Conservation (phyloP, 2,888 invertebrate genomes). For the Lepetodrilus schrolli region DNA sequence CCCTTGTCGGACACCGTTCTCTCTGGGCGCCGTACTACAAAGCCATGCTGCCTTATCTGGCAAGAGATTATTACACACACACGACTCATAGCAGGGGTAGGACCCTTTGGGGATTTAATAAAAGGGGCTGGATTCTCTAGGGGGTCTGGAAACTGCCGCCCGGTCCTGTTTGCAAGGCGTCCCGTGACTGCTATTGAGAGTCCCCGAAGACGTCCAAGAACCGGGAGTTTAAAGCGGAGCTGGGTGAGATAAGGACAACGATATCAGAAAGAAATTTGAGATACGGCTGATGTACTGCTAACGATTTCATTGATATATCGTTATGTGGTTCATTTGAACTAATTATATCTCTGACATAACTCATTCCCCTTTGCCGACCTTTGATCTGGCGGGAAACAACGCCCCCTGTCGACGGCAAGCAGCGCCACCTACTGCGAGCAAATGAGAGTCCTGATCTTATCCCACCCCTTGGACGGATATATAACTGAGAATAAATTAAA, state of each 20-base stretch:
- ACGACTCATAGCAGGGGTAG: background rate
- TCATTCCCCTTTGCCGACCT: background rate
- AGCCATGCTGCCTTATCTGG: background rate
- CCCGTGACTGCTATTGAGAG: background rate
- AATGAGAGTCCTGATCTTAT: too few relatives aligned
- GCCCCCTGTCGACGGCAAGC: background rate
- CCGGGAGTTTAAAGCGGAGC: background rate
- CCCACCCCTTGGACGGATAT: too few relatives aligned
- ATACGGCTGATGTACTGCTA: background rate
- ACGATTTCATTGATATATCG: conserved; percentile 21
- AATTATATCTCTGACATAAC: conserved; percentile 22
- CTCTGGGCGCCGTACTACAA: background rate
- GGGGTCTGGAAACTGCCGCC: background rate
- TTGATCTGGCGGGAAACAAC: background rate
- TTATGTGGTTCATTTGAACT: conserved; percentile 8
- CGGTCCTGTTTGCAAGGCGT: background rate
- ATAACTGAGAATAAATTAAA: too few relatives aligned
- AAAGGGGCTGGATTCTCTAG: too few relatives aligned
- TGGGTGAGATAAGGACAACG: conserved; percentile 1
- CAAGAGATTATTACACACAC: background rate
- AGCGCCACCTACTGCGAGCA: too few relatives aligned
- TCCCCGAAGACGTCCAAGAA: background rate
- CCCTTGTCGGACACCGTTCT: background rate
- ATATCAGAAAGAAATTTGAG: background rate
- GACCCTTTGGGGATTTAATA: too few relatives aligned